A percentile compares a stretch with the other conserved stretches of the same genome.
Evolutionary conservation across 2,113 vertebrate genomes (phyloP).

Genomic region (Calidris pugnax): DNA sequence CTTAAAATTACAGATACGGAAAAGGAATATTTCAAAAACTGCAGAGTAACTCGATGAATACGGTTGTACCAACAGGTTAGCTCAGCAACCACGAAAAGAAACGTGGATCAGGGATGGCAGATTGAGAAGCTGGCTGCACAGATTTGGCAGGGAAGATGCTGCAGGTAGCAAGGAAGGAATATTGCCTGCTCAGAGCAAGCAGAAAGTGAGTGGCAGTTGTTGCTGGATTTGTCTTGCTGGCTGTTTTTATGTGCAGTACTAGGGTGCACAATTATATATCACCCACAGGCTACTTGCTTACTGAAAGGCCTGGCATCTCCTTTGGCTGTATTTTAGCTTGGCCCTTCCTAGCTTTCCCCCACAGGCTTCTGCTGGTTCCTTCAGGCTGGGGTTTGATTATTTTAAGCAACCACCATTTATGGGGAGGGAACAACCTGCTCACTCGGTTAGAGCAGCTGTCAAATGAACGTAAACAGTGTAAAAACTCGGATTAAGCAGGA

Average conservation of each 20-base stretch:
- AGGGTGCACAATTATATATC: accelerated
- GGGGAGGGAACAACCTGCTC: conserved; percentile 16
- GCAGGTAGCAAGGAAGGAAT: neutral
- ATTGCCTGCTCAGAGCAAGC: neutral
- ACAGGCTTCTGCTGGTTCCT: neutral
- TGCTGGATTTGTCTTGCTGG: neutral
- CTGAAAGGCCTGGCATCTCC: neutral
- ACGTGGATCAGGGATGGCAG: neutral
- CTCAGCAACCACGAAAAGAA: neutral
- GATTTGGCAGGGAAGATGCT: neutral
- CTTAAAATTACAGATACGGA: neutral
- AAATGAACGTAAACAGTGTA: conserved; percentile 12
- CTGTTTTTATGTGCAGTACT: neutral
- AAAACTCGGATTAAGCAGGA: neutral
- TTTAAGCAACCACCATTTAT: conserved; percentile 23
- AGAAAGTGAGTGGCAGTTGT: neutral
- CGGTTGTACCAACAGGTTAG: neutral
- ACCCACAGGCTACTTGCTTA: neutral
- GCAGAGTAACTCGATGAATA: neutral
- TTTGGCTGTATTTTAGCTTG: neutral
- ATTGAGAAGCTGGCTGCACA: neutral
- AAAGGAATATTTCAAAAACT: neutral
- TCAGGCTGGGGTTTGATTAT: neutral
- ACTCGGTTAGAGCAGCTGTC: neutral
- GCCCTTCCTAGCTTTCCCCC: neutral